These are phyloP conservation scores for Chamaea fasciata DNA, from an alignment of 2,113 vertebrate species.

Conservation along the genomic window DNA sequence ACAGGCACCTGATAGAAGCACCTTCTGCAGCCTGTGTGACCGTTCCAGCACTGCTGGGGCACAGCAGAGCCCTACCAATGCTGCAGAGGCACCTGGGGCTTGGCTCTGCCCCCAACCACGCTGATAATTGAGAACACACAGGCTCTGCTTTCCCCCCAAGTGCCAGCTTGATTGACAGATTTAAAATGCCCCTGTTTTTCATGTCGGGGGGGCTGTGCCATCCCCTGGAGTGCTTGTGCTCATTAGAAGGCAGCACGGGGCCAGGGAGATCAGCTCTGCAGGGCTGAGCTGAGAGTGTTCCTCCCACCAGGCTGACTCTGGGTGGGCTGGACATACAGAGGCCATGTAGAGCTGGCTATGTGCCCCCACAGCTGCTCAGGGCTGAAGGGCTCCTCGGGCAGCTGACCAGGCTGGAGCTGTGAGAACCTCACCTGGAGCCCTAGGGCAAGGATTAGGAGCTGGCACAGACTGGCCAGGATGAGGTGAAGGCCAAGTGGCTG, in stretches of 20 bases:
- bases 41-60: neutral
- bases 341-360: accelerated
- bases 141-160: neutral
- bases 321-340: neutral
- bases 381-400: accelerated
- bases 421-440: constrained; percentile 41
- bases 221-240: accelerated
- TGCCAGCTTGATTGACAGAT: neutral
- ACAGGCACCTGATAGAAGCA: neutral
- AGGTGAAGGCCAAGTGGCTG: neutral
- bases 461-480: constrained; percentile 18
- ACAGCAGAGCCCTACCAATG: neutral
- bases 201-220: accelerated
- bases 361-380: accelerated
- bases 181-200: neutral
- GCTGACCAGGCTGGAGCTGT: neutral
- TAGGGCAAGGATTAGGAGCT: constrained; percentile 51
- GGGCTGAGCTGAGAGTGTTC: neutral
- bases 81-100: neutral
- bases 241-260: accelerated
- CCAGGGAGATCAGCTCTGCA: neutral
- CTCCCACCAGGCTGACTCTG: accelerated
- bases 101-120: neutral
- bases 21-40: neutral
- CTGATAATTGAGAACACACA: neutral